Evolutionary conservation across 2,113 vertebrate genomes (phyloP).

Genomic region (Stictonetta naevosa): DNA sequence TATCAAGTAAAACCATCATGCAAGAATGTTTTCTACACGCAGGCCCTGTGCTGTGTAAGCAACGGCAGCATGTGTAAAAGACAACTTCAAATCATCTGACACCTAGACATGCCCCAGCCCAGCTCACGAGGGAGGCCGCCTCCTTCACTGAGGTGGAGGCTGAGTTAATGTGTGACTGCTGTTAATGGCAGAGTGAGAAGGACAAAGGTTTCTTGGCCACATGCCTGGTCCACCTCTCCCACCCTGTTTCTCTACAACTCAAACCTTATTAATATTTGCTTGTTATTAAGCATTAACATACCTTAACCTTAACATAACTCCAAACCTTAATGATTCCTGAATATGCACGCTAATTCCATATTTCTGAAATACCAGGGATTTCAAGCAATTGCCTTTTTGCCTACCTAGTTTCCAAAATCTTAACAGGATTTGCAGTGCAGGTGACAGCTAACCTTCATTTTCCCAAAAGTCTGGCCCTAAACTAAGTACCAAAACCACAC

Average conservation of each 20-base stretch:
- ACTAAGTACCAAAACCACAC: slow-evolving; percentile 13
- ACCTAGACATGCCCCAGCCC: background rate
- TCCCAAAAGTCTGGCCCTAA: background rate
- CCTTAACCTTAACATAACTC: background rate
- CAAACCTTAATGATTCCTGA: background rate
- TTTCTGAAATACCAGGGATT: background rate
- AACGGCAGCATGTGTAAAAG: background rate
- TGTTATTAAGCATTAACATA: slow-evolving; percentile 53
- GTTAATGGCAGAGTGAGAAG: background rate
- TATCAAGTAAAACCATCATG: background rate
- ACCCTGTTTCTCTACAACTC: background rate
- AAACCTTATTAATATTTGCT: slow-evolving; percentile 45
- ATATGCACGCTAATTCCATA: background rate
- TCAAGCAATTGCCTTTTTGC: background rate
- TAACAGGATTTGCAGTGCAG: background rate
- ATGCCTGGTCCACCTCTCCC: background rate
- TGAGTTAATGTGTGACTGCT: slow-evolving; percentile 59
- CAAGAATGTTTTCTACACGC: background rate
- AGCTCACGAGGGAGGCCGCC: background rate
- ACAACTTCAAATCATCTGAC: background rate
- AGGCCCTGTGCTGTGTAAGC: background rate
- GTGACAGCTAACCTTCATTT: background rate
- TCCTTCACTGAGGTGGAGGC: background rate
- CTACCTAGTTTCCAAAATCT: background rate
- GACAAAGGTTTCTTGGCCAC: slow-evolving; percentile 37